Base-by-base conservation (phyloP, 2,113 vertebrate genomes). In the Lagopus muta region DNA sequence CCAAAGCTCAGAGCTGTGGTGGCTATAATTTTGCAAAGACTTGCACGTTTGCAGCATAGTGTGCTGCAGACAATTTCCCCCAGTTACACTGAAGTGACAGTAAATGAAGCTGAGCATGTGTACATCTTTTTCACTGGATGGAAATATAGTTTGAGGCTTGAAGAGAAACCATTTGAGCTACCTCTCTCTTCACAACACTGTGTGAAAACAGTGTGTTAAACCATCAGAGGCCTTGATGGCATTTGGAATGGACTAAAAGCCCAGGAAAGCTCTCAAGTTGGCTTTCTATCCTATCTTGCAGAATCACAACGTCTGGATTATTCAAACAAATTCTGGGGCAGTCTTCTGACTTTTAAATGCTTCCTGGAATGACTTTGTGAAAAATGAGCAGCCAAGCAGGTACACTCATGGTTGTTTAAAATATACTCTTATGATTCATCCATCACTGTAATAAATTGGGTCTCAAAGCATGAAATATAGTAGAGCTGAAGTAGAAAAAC, bases 341-440 rank as follows among this genome's bases (percentile, higher is more conserved):
- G 40, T 47, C 52, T 90, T 81, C 82, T 88, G 65, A 64, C 48
- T 90, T 88, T 16, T 57, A 71, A 88, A 86, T 42, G 48, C 30
- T 94, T 94, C 73, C 77, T 83, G 61, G 70, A 91, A 54, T 73
- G 36, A 38, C 45, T 89, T 25, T 1, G 13, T 95, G 93, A 91
- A 94, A 92, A 95, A 94, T 21, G 86, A 92, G 82, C 65, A 90
- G 69, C 65, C 64, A 72, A 83, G 61, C 65, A 94, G 91, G 90
- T 95, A 94, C 43, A 38, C 24, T 91, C 3, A 0, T 83, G 52
- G 30, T 86, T 92, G 65, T 89, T 95, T 93, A 90, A 90, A 90
- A 84, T 88, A 54, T 12, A 27, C 48, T 78, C 17, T 88, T 90
- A 61, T 69, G 54, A 89, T 78, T 71, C 48, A 91, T 89, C 48